Evolutionary conservation across 2,797 vertebrate species (phyloP).

Genomic region (Glossophaga mutica): DNA sequence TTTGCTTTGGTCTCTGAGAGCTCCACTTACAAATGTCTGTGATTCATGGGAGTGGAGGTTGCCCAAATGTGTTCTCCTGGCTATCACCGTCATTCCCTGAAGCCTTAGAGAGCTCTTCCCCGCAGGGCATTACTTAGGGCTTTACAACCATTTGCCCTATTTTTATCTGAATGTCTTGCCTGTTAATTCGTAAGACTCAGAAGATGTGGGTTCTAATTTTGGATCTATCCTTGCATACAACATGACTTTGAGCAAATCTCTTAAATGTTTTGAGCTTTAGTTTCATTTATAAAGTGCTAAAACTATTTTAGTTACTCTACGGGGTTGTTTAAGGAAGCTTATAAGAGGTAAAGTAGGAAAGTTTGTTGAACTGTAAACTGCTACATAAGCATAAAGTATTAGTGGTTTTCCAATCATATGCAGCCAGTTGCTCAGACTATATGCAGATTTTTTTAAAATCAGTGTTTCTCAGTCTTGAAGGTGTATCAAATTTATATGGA

Average conservation of each 20-base stretch:
- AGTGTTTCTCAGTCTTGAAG: neutral
- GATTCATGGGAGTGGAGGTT: neutral
- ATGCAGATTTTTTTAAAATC: neutral
- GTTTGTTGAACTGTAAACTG: neutral
- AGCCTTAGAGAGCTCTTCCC: neutral
- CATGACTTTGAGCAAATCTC: constrained; percentile 47
- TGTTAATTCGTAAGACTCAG: neutral
- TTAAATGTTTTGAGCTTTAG: constrained; percentile 34
- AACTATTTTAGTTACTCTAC: constrained; percentile 33
- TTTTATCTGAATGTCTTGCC: neutral
- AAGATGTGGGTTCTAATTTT: constrained; percentile 42
- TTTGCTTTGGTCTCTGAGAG: constrained; percentile 18
- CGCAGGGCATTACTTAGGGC: neutral
- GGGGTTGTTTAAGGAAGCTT: constrained; percentile 32
- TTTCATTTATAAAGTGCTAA: constrained; percentile 39
- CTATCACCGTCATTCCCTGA: neutral
- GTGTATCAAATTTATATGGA: neutral
- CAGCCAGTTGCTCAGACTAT: neutral
- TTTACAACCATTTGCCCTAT: neutral
- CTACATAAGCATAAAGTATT: neutral
- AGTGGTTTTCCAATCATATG: neutral
- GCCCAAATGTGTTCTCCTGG: neutral
- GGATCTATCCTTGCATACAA: constrained; percentile 10
- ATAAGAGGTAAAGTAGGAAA: constrained; percentile 2
- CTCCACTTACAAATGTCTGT: neutral